phyloP scores from a whole-genome alignment of 1,140 invertebrate species.

The Aphidius ervi region DNA sequence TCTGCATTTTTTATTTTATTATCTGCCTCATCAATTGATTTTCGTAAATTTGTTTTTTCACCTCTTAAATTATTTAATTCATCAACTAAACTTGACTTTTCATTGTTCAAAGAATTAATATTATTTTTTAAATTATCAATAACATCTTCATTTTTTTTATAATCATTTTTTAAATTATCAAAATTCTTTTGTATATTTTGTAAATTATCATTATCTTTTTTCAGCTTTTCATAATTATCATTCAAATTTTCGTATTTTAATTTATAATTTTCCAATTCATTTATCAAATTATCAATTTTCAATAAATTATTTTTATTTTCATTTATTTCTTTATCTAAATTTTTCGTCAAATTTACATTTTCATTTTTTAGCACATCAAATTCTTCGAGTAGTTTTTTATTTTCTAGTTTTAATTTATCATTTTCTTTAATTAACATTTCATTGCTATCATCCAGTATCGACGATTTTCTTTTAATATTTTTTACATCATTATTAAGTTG shows the following conservation, averaged over 20 bases:
- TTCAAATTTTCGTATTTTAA: background rate
- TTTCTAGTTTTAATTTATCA: too few species aligned
- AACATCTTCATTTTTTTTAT: constrained; percentile 14
- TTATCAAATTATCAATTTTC: too few species aligned
- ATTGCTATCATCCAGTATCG: too few species aligned
- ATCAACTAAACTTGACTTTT: constrained; percentile 19
- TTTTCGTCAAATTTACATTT: too few species aligned
- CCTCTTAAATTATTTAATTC: constrained; percentile 12
- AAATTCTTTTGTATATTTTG: background rate
- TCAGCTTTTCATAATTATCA: constrained; percentile 6
- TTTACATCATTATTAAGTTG: background rate
- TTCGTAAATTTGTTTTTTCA: constrained; percentile 18
- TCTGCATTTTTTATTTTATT: constrained; percentile 19
- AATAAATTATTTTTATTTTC: too few species aligned
- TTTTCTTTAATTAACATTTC: too few species aligned
- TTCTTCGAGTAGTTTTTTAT: too few species aligned
- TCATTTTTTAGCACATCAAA: too few species aligned
- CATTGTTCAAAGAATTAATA: constrained; percentile 18
- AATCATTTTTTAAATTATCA: constrained; percentile 19
- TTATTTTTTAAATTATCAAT: constrained; percentile 17
- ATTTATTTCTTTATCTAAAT: too few species aligned
- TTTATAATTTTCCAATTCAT: background rate
- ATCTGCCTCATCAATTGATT: constrained; percentile 15
- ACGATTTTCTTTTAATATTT: constrained; percentile 11
- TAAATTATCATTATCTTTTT: constrained; percentile 8